Base-by-base conservation (phyloP, 2,113 vertebrate species). In the Puma concolor region DNA sequence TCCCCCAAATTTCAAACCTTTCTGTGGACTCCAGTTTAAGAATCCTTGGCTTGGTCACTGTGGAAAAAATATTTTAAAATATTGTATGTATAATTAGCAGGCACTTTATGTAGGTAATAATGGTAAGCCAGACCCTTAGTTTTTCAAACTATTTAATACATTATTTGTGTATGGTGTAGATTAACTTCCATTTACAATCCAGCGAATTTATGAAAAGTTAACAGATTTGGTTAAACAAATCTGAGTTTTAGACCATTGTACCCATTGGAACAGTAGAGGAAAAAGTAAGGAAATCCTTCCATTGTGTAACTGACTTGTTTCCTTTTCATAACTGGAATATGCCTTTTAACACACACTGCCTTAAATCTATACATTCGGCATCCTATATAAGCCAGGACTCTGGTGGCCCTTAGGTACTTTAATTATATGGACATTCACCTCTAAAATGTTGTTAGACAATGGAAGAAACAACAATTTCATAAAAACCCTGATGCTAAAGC, bases 221-320 rank as follows among this genome's bases (percentile, higher is more conserved):
- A 72, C 36, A 74, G 31, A 7, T 94, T 92, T 94, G 29, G 36
- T 81, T 82, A 92, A 71, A 90, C 54, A 64, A 93, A 77, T 36
- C 21, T 52, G 38, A 64, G 29, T 63, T 88, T 82, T 52, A 69
- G 76, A 88, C 31, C 23, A 25, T 1, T 48, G n/a, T 38, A 92
- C 2, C 4, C 69, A 76, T 74, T 54, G 66, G 50, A 95, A 93
- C 27, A 63, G 48, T 12, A 91, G 85, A 13, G 48, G 25, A 27
- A 83, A 95, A 96, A 54, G 82, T 71, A 84, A 92, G 94, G 94
- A 94, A 85, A 95, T 96, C 89, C 91, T 97, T 95, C 57, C 64
- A 95, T 85, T 93, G 96, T 93, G 7, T 79, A 94, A 48, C 29
- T 33, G 66, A 15, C 5, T 82, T 41, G 2, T n/a, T 96, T 96